Evolutionary conservation across 2,797 vertebrate species (phyloP).

Genomic region (Hyperoplus immaculatus): DNA sequence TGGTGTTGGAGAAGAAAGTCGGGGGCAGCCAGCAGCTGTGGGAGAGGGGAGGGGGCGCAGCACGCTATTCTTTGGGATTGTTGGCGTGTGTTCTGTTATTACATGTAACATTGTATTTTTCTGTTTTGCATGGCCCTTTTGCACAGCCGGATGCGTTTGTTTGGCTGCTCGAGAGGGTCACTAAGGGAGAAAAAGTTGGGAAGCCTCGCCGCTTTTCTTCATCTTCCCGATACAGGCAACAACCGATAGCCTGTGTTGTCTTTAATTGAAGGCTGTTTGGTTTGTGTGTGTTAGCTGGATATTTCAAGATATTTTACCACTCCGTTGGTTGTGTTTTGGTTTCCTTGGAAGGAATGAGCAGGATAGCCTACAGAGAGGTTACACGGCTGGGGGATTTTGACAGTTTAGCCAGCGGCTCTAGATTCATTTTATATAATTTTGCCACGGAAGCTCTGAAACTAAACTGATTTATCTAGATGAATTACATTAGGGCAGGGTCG

Average conservation of each 20-base stretch:
- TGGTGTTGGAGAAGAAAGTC: conserved; percentile 70
- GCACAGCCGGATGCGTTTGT: neutral
- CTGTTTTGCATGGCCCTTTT: too few relatives aligned
- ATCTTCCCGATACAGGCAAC: neutral
- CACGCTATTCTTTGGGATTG: neutral
- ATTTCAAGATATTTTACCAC: neutral
- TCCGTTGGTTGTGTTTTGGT: neutral
- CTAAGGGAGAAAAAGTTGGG: neutral
- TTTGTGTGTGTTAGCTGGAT: neutral
- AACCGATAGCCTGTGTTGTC: neutral
- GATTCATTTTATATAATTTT: neutral
- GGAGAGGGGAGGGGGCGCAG: conserved; percentile 46
- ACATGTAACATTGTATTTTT: neutral
- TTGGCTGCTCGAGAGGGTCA: neutral
- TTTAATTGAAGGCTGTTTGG: neutral
- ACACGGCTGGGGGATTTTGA: neutral
- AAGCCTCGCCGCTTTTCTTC: neutral
- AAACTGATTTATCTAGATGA: neutral
- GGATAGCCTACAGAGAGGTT: neutral
- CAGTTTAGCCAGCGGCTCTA: neutral
- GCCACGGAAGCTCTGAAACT: neutral
- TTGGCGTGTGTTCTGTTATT: neutral
- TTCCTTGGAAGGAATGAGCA: neutral
- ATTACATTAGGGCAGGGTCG: fast-evolving
- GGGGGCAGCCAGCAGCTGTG: conserved; percentile 68